These are phyloP conservation scores for Chaetorhynchus papuensis DNA, from an alignment of 2,113 vertebrate species.

Conservation along the genomic window DNA sequence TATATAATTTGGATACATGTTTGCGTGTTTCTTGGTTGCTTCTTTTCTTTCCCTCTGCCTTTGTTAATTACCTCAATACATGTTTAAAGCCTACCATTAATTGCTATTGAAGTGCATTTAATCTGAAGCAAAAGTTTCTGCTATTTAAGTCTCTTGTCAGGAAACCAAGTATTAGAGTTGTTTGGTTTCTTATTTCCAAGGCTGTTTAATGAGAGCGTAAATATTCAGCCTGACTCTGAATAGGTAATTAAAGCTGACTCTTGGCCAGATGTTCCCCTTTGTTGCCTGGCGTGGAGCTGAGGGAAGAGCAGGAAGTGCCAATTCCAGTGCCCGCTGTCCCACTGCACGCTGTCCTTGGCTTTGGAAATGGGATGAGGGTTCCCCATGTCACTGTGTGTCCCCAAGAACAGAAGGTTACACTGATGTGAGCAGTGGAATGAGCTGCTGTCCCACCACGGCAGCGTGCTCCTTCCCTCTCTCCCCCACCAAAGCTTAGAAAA, in stretches of 20 bases:
- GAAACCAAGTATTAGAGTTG: constrained; percentile 41
- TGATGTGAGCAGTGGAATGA: background rate
- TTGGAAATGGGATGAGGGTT: background rate
- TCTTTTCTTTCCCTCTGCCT: background rate
- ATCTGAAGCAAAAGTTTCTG: constrained; percentile 19
- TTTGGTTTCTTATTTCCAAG: constrained; percentile 43
- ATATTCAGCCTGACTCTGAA: constrained; percentile 43
- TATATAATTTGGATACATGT: background rate
- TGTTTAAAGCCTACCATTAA: background rate
- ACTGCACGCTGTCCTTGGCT: background rate
- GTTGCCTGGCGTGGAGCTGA: background rate
- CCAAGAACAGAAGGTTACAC: background rate
- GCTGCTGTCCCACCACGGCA: background rate
- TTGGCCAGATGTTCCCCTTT: constrained; percentile 58
- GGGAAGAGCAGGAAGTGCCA: background rate
- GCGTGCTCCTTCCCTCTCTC: background rate
- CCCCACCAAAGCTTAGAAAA: background rate
- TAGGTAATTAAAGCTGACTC: constrained; percentile 19
- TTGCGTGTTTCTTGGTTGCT: background rate
- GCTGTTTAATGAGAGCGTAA: constrained; percentile 20
- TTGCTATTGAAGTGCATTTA: background rate
- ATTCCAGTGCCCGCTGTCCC: background rate
- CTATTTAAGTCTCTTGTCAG: constrained; percentile 22
- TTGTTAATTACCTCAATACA: background rate
- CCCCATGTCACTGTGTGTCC: background rate